phyloP scores from a whole-genome alignment of 2,797 vertebrate species.

The Prionace glauca region DNA sequence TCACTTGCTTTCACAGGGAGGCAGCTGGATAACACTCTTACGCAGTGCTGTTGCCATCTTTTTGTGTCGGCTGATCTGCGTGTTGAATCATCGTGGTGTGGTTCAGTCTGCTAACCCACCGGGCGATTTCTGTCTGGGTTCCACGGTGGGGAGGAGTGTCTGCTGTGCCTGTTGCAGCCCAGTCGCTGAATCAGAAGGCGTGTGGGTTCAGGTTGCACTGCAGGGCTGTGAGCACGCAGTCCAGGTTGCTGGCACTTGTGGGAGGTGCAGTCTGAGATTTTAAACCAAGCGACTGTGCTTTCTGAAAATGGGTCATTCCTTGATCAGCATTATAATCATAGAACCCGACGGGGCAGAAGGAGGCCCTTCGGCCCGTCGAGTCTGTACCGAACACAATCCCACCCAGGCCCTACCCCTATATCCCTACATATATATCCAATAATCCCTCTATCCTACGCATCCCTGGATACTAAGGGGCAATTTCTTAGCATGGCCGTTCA shows the following conservation, averaged over 20 bases:
- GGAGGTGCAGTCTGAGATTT: not conserved
- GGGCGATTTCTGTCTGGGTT: not conserved
- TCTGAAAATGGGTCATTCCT: not conserved
- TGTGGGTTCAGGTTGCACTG: not conserved
- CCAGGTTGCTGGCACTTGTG: not conserved
- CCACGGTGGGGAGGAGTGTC: not conserved
- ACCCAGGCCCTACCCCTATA: no score
- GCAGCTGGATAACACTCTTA: not conserved
- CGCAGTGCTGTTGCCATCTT: not conserved
- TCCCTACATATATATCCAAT: no score
- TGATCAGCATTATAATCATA: not conserved
- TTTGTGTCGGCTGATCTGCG: not conserved
- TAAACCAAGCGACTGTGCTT: not conserved
- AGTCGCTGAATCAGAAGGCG: not conserved
- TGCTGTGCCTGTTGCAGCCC: not conserved
- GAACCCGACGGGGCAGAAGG: no score
- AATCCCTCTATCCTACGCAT: no score
- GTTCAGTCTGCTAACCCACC: not conserved
- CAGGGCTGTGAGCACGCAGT: not conserved
- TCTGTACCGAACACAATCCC: not conserved
- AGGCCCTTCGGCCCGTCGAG: no score
- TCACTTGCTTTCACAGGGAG: constrained; percentile 5
- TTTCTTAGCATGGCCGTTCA: no score
- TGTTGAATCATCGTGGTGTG: not conserved
- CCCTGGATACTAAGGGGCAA: no score